These are phyloP conservation scores for Cataglyphis cursor DNA, from an alignment of 2,888 invertebrate species.

Conservation along the genomic window DNA sequence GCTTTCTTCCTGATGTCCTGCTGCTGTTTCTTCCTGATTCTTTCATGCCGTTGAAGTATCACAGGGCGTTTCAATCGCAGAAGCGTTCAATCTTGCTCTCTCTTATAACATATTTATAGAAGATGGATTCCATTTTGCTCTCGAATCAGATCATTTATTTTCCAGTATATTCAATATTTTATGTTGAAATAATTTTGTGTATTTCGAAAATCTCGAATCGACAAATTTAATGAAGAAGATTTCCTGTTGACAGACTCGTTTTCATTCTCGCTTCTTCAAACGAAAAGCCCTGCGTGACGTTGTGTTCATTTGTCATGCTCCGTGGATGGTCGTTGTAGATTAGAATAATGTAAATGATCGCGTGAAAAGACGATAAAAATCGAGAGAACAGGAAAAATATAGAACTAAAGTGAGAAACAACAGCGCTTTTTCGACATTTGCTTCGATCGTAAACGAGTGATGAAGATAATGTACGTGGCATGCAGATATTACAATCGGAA, in stretches of 20 bases:
- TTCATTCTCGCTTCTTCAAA: slow-evolving; percentile 27
- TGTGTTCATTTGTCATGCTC: not conserved
- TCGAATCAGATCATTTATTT: not conserved
- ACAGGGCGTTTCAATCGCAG: slow-evolving; percentile 44
- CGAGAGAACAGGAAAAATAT: slow-evolving; percentile 30
- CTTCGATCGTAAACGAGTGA: slow-evolving; percentile 53
- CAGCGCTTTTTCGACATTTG: slow-evolving; percentile 29
- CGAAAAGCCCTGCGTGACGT: slow-evolving; percentile 33
- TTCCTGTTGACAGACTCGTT: not conserved
- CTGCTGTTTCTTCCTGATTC: not conserved
- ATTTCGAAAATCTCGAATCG: not conserved
- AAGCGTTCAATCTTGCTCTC: not conserved
- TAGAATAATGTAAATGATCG: slow-evolving; percentile 20
- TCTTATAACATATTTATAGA: not conserved
- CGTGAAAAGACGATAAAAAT: slow-evolving; percentile 3
- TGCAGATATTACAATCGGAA: slow-evolving; percentile 64
- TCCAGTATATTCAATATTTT: not conserved
- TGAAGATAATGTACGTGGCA: slow-evolving; percentile 72
- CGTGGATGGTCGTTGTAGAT: slow-evolving; percentile 11
- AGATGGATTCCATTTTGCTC: not conserved
- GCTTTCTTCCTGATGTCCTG: slow-evolving; percentile 30
- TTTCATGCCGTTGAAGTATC: not conserved
- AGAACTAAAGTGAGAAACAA: slow-evolving; percentile 13
- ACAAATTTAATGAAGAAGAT: not conserved
- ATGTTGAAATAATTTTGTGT: not conserved